Base-by-base conservation (phyloP, 2,888 invertebrate genomes). In the Timandra comae region DNA sequence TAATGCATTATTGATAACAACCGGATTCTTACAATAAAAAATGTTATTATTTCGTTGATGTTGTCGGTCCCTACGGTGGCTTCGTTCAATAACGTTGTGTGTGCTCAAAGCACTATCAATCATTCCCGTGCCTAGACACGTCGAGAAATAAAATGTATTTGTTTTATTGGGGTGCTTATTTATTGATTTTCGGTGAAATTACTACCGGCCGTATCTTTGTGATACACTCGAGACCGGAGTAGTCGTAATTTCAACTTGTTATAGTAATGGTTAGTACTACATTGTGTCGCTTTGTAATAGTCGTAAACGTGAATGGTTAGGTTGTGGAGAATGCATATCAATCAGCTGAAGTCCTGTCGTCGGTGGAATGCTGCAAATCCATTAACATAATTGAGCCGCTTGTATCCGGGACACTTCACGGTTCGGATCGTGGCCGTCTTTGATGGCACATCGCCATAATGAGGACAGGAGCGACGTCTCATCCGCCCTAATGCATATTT, bases 311-410 rank as follows among this genome's bases (percentile, higher is more conserved):
- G 52, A 43, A 46, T 49, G 43, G 46, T 59, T 49, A 43, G 43
- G 40, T 43, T 45, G 41, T 50, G 46, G 52, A 53, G 49, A 49
- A 54, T 61, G 59, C 59, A 62, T 68, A 71, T 69, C 67, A 71
- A 75, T 73, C 67, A 68, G 66, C 49, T 53, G 57, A 58, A 65
- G 63, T 56, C 49, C 60, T 63, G 62, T 65, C 70, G 73, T 70
- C 61, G 51, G 52, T 56, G 44, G 63, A 70, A 68, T 69, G 65
- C 64, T 65, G 64, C 61, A 65, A 65, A 68, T 55, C 78, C 80
- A 81, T 82, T 81, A 81, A 60, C 78, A 80, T 81, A 80, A 82
- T 81, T 81, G 79, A 79, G 70, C 72, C 63, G 66, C 73, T 72
- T 67, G 71, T 71, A 68, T 75, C 70, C 74, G 68, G 70, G 72